Percentiles rank a stretch among this genome's conserved stretches.
These are phyloP conservation scores for Coreius guichenoti DNA, from an alignment of 2,797 vertebrate species.

Conservation along the genomic window DNA sequence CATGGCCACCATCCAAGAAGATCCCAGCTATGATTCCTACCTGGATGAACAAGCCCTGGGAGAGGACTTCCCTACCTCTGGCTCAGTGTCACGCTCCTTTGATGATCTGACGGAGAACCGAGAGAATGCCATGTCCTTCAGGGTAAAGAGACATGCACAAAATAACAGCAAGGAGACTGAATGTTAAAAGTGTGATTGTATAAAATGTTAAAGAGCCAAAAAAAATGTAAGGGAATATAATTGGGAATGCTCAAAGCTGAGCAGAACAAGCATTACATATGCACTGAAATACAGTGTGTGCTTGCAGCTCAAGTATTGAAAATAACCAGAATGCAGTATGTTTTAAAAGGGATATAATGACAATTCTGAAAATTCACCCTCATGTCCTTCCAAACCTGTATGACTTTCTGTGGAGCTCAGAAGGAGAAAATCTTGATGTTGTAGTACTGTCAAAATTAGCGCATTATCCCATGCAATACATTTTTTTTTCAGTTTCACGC, in stretches of 20 bases:
- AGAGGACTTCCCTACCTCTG: constrained; percentile 83
- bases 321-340: constrained; percentile 32
- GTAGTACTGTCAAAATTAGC: too few species aligned
- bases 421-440: neutral
- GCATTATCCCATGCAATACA: too few species aligned
- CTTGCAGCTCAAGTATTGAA: constrained; percentile 38
- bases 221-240: neutral
- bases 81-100: constrained; percentile 83
- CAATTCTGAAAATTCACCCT: neutral
- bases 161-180: constrained; percentile 92
- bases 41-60: constrained; percentile 83
- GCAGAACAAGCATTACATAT: constrained; percentile 25
- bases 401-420: neutral
- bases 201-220: neutral
- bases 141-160: constrained; percentile 82
- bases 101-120: constrained; percentile 89
- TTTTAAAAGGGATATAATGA: neutral
- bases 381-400: neutral
- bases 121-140: constrained; percentile 76
- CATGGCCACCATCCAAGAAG: constrained; percentile 96
- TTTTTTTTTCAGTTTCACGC: too few species aligned
- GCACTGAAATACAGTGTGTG: constrained; percentile 26
- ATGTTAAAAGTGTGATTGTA: constrained; percentile 67
- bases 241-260: constrained; percentile 9
- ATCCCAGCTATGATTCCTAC: constrained; percentile 87